These are phyloP conservation scores for Lasioglossum baleicum DNA, from an alignment of 1,140 invertebrate species.

Conservation along the genomic window DNA sequence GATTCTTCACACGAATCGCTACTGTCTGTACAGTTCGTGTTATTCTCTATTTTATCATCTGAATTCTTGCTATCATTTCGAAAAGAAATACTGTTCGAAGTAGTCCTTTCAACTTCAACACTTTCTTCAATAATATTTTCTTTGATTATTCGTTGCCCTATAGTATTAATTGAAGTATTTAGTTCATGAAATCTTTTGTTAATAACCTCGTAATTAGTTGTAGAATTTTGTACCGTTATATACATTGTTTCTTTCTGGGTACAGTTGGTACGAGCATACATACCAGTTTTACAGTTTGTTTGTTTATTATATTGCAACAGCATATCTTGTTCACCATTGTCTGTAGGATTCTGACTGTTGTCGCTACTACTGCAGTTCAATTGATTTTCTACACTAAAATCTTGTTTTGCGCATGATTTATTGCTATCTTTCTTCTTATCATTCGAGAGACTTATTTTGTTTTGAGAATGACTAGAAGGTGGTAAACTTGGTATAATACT, in stretches of 20 bases:
- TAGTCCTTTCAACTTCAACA: conserved; percentile 38
- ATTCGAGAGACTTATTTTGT: not conserved
- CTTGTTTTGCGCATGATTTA: not conserved
- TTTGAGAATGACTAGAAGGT: not conserved
- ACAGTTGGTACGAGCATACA: conserved; percentile 17
- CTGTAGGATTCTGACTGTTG: conserved; percentile 1
- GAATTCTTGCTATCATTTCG: conserved; percentile 53
- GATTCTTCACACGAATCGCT: conserved; percentile 57
- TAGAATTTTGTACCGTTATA: conserved; percentile 1
- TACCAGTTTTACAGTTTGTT: conserved; percentile 40
- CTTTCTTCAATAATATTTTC: conserved; percentile 18
- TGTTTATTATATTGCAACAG: conserved; percentile 5
- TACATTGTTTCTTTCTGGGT: not conserved
- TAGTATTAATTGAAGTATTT: conserved; percentile 47
- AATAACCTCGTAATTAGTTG: conserved; percentile 36
- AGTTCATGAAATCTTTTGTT: conserved; percentile 56
- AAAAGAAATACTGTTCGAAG: conserved; percentile 69
- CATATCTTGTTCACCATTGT: not conserved
- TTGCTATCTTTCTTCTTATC: not conserved
- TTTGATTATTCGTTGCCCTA: conserved; percentile 49
- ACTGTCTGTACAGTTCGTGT: conserved; percentile 37
- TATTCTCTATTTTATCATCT: conserved; percentile 32
- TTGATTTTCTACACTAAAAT: conserved; percentile 4
- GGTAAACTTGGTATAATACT: conserved; percentile 36
- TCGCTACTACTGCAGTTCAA: conserved; percentile 10